A percentile compares a stretch with the other conserved stretches of the same genome.
phyloP scores from a whole-genome alignment of 2,888 invertebrate species.

The Macroteleia sp. region DNA sequence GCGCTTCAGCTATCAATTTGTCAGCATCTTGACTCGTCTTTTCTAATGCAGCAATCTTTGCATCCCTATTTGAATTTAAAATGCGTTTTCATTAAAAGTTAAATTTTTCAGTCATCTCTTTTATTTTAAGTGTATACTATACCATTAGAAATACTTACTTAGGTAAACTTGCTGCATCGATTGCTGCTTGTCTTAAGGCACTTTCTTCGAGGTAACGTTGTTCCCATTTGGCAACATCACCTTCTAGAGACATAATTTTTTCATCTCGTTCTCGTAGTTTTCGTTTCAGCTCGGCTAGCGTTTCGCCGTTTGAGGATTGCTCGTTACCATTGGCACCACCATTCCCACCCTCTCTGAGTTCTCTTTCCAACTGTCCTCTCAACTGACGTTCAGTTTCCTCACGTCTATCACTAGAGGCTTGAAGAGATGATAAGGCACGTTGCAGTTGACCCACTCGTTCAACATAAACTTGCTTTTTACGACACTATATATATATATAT shows the following conservation, averaged over 20 bases:
- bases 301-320: conserved; percentile 85
- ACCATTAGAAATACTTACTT: conserved; percentile 73
- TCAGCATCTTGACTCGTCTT: conserved; percentile 93
- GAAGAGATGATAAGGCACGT: conserved; percentile 91
- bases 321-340: conserved; percentile 80
- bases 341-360: conserved; percentile 87
- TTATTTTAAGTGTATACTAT: too few relatives aligned
- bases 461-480: conserved; percentile 93
- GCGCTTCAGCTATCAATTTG: conserved; percentile 92
- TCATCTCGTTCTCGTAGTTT: conserved; percentile 88
- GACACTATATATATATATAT: conserved; percentile 89
- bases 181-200: conserved; percentile 91
- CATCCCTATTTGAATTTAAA: conserved; percentile 86
- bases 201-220: conserved; percentile 93
- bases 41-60: conserved; percentile 92
- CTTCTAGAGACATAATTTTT: conserved; percentile 90
- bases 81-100: background rate
- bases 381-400: conserved; percentile 94
- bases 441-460: conserved; percentile 94
- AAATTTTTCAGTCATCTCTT: too few relatives aligned
- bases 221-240: conserved; percentile 94
- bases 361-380: conserved; percentile 92
- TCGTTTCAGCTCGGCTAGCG: conserved; percentile 87
- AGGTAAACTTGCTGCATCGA: conserved; percentile 88
- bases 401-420: conserved; percentile 92